These are phyloP conservation scores for Drosophila navojoa DNA, from an alignment of 1,140 invertebrate genomes.

Conservation along the genomic window DNA sequence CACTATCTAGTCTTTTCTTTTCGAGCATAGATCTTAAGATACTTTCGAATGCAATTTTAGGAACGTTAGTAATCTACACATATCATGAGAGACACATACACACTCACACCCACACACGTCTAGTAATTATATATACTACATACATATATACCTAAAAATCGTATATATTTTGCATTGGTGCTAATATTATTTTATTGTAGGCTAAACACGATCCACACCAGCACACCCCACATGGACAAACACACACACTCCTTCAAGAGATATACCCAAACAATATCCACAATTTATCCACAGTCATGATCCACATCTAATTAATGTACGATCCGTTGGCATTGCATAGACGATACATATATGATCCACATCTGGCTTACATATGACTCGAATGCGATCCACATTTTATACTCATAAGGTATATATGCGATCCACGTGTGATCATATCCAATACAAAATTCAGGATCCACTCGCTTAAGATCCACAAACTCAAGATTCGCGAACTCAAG, in stretches of 20 bases:
- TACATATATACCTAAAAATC: conserved; percentile 30
- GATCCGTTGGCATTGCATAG: no score
- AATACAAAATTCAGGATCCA: no score
- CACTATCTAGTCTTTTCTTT: background rate
- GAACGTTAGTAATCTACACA: conserved; percentile 69
- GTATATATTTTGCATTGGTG: conserved; percentile 74
- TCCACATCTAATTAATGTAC: no score
- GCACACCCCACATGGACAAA: conserved; percentile 2
- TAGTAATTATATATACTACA: conserved; percentile 6
- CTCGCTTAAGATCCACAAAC: no score
- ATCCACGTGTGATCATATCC: background rate
- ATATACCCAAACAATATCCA: no score
- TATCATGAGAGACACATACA: conserved; percentile 46
- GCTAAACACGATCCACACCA: conserved; percentile 40
- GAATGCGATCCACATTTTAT: background rate
- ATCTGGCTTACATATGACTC: background rate
- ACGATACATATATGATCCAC: background rate
- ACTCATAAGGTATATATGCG: background rate
- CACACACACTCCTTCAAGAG: conserved; percentile 1
- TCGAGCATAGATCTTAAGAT: conserved; percentile 5
- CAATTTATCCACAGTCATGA: no score
- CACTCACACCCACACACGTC: conserved; percentile 19
- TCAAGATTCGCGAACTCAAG: no score
- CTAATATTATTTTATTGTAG: conserved; percentile 78
- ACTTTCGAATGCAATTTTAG: conserved; percentile 25